Evolutionary conservation across 1,140 invertebrate genomes (phyloP), one percentile per base, ranked within the genome.

Genomic region (Drosophila bocki): DNA sequence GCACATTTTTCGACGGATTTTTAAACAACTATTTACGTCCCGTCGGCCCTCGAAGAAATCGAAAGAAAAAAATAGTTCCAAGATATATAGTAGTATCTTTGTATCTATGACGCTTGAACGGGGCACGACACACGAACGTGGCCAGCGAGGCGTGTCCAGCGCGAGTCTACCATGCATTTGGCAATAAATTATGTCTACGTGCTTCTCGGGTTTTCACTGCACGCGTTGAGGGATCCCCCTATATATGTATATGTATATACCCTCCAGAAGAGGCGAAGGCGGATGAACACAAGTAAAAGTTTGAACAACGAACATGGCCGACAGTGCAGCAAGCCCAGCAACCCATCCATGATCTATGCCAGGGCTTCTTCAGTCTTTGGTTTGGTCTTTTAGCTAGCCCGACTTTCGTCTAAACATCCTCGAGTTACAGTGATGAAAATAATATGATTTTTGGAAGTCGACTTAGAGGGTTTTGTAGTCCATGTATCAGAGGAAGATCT

Each of bases 111-210:
- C 67, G 35, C 63, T 69, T 19, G 32, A 29, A 17, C n/a, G 50
- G 50, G 63, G 69, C 64, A 72, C 70, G 68, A 72, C 70, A 74
- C 57, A 74, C 64, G 76, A 70, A 78, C 41, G 76, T 64, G 75
- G 59, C 51, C 75, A 79, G 17, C 76, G 59, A 63, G 54, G 47
- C 76, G 76, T 79, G 67, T 64, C 76, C 67, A 78, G 71, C 56
- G 48, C 62, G 63, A 71, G 68, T 71, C 68, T 76, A 77, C 75
- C 75, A 71, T 71, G 67, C 76, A 79, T 79, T 79, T 79, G 76
- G 75, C 67, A 79, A 78, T 78, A 79, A 79, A 78, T 71, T 79
- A 78, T 78, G 76, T 71, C 76, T 79, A 79, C 75, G 76, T 79
- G 74, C 75, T 78, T 78, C 67, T 79, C 42, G 44, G 42, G 35